These are phyloP conservation scores for Copsychus sechellarum DNA, from an alignment of 2,113 vertebrate genomes.

Conservation along the genomic window DNA sequence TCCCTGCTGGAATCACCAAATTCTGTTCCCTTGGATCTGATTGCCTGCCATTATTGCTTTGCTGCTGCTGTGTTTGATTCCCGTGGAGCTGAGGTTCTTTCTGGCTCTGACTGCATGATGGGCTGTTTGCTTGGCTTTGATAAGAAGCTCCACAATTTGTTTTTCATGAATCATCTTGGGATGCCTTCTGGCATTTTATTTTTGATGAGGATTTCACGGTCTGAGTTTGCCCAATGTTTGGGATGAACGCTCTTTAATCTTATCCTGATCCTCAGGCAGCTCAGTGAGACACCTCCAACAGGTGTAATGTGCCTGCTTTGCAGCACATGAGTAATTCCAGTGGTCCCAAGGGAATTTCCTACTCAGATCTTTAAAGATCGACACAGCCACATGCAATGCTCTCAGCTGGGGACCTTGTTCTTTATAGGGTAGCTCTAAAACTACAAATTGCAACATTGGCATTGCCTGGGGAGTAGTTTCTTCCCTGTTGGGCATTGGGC, in stretches of 20 bases:
- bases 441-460: background rate
- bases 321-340: background rate
- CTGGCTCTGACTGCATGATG: background rate
- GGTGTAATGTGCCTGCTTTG: background rate
- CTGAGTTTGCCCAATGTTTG: background rate
- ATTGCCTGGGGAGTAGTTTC: background rate
- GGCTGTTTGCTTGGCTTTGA: background rate
- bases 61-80: background rate
- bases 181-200: background rate
- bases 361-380: background rate
- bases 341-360: background rate
- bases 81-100: background rate
- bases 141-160: background rate
- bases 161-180: background rate
- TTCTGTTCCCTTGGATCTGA: background rate
- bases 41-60: background rate
- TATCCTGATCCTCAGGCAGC: background rate
- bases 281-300: background rate
- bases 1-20: background rate
- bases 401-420: background rate
- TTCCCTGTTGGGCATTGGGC: background rate
- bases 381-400: background rate
- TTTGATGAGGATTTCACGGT: constrained; percentile 8
- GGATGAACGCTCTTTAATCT: background rate
- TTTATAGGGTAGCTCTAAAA: background rate